Conservation (phyloP, 2,888 invertebrate species). For the Cetonia aurata region DNA sequence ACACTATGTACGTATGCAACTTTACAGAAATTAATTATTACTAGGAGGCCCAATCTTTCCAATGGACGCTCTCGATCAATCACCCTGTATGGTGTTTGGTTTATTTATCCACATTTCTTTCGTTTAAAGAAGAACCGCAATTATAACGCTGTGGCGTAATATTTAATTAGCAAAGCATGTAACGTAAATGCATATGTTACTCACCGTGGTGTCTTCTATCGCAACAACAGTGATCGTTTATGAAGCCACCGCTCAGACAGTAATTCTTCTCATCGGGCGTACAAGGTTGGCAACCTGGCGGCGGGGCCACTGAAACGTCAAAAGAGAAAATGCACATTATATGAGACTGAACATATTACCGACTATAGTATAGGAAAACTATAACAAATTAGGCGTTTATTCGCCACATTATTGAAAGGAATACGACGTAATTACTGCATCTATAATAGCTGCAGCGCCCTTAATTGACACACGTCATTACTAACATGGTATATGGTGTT, state of each 20-base stretch:
- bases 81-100: background rate
- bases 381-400: constrained; percentile 40
- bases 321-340: background rate
- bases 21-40: too few relatives aligned
- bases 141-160: background rate
- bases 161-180: background rate
- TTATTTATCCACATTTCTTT: too few relatives aligned
- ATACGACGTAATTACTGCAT: constrained; percentile 26
- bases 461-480: constrained; percentile 41
- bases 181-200: constrained; percentile 45
- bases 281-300: constrained; percentile 75
- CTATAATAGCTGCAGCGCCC: constrained; percentile 5
- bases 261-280: constrained; percentile 73
- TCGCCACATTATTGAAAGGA: constrained; percentile 10
- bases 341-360: background rate
- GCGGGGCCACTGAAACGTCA: constrained; percentile 62
- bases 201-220: constrained; percentile 72
- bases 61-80: too few relatives aligned
- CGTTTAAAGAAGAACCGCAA: background rate
- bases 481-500: constrained; percentile 9
- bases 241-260: constrained; percentile 72
- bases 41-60: too few relatives aligned
- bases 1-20: too few relatives aligned
- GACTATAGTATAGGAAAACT: constrained; percentile 29
- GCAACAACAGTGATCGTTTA: constrained; percentile 73